phyloP scores from a whole-genome alignment of 2,113 vertebrate species.

The Anhinga anhinga region DNA sequence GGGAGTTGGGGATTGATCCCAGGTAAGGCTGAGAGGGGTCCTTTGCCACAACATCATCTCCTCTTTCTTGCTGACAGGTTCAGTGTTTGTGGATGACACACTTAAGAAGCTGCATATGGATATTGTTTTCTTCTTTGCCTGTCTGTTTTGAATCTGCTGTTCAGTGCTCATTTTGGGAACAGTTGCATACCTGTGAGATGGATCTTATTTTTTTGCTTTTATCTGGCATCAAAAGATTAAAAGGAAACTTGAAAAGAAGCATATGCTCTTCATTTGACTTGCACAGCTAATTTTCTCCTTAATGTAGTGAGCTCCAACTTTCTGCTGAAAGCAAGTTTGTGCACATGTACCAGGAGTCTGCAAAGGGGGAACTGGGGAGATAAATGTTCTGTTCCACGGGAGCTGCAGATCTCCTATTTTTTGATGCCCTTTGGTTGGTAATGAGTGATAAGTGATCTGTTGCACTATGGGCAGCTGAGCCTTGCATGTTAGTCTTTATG shows the following conservation, averaged over 20 bases:
- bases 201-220: slow-evolving; percentile 18
- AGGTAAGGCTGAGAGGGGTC: neutral
- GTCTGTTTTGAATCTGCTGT: neutral
- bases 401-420: neutral
- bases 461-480: neutral
- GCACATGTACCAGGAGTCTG: neutral
- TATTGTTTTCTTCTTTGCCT: neutral
- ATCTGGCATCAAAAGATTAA: slow-evolving; percentile 37
- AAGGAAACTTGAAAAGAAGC: slow-evolving; percentile 33
- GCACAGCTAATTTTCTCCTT: neutral
- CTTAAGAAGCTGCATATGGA: neutral
- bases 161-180: slow-evolving; percentile 10
- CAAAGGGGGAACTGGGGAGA: neutral
- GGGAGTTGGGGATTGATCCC: neutral
- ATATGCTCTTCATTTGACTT: neutral
- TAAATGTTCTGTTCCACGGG: neutral
- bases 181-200: neutral
- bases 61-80: neutral
- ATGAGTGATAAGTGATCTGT: neutral
- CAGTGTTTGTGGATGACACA: neutral
- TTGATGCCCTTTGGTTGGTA: neutral
- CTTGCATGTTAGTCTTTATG: neutral
- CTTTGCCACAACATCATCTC: neutral
- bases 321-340: neutral
- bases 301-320: neutral